A percentile compares a stretch with the other conserved stretches of the same genome.
These are phyloP conservation scores for Acestrorhynchus altus DNA, from an alignment of 2,797 vertebrate genomes.

Conservation along the genomic window DNA sequence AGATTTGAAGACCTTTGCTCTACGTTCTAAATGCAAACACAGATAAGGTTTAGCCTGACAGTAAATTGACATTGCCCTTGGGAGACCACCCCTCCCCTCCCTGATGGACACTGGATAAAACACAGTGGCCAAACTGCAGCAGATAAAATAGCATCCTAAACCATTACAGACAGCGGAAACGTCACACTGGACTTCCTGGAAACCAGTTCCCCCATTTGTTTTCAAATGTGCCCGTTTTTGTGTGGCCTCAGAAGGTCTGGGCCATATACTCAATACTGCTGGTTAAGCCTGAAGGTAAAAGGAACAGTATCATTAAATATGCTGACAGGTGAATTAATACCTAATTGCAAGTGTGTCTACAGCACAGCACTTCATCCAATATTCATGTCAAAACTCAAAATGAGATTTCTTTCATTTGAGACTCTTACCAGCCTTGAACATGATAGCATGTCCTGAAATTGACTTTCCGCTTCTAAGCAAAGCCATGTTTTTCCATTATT, in stretches of 20 bases:
- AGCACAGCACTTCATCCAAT: neutral
- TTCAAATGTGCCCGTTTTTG: no score
- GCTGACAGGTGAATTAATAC: neutral
- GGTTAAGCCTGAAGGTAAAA: neutral
- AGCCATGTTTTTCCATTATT: constrained; percentile 40
- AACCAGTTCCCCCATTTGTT: no score
- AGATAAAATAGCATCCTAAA: no score
- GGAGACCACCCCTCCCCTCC: no score
- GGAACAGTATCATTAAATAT: neutral
- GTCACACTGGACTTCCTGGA: no score
- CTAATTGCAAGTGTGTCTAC: neutral
- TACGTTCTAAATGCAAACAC: no score
- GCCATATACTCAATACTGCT: neutral
- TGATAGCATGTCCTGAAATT: constrained; percentile 8
- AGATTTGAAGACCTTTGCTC: no score
- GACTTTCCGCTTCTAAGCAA: constrained; percentile 30
- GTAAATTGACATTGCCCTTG: no score
- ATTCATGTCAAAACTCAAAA: neutral
- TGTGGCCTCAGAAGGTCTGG: neutral
- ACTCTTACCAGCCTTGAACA: constrained; percentile 4
- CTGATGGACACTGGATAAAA: no score
- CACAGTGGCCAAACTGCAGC: no score
- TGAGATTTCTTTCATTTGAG: neutral
- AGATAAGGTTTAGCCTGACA: no score
- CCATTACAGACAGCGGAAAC: no score